Evolutionary conservation across 2,113 vertebrate genomes (phyloP).

Genomic region (Sylvia atricapilla): DNA sequence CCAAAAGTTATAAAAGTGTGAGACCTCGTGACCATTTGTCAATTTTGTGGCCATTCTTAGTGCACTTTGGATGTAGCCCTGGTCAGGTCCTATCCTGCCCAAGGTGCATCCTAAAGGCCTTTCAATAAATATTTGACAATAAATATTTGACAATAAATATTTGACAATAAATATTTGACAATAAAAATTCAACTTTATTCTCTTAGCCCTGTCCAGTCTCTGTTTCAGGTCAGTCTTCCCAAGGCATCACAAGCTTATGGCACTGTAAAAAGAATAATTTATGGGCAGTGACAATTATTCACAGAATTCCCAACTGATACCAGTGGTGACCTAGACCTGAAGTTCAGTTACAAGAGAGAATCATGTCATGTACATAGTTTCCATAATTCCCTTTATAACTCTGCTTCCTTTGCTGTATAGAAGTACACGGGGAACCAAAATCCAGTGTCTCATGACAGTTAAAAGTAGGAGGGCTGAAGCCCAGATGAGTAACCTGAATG

Average conservation of each 20-base stretch:
- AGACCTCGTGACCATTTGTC: accelerated
- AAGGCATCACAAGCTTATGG: neutral
- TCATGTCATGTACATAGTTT: neutral
- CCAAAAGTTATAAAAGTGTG: too few relatives aligned
- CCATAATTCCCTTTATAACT: neutral
- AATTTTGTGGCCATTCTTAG: too few relatives aligned
- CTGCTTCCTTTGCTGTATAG: neutral
- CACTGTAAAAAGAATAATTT: neutral
- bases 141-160: too few relatives aligned
- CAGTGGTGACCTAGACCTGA: neutral
- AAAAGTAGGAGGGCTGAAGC: neutral
- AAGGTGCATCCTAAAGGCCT: too few relatives aligned
- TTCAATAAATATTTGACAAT: too few relatives aligned
- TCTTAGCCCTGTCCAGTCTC: too few relatives aligned
- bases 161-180: too few relatives aligned
- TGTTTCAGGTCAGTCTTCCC: too few relatives aligned
- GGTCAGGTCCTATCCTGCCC: too few relatives aligned
- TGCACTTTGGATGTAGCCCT: too few relatives aligned
- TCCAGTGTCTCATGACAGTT: neutral
- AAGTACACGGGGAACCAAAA: neutral
- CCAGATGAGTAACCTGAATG: neutral
- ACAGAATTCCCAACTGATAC: neutral
- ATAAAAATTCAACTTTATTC: too few relatives aligned
- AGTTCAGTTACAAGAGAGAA: neutral
- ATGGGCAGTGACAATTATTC: neutral